Conservation (phyloP, 2,113 vertebrate genomes). For the Hydropotes inermis region DNA sequence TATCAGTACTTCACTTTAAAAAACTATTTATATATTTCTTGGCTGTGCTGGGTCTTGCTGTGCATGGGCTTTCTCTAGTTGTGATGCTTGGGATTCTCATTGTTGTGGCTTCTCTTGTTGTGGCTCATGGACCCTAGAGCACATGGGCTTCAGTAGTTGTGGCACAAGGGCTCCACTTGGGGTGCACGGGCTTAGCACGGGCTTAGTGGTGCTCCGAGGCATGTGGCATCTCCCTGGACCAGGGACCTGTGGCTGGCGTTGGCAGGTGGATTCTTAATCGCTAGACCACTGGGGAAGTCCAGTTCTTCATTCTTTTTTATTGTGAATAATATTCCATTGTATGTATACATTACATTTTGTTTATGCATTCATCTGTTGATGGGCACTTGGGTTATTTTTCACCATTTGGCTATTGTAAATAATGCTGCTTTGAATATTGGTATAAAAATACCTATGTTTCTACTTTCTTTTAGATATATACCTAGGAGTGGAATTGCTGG, state of each 20-base stretch:
- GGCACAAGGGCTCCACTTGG: not conserved
- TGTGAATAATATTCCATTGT: not conserved
- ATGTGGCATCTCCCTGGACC: not conserved
- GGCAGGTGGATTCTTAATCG: not conserved
- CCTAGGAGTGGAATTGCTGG: constrained; percentile 3
- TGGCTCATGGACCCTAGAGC: not conserved
- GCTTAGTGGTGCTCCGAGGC: not conserved
- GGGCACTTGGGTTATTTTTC: not conserved
- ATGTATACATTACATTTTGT: not conserved
- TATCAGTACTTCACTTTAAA: not conserved
- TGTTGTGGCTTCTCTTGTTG: not conserved
- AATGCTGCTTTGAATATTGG: not conserved
- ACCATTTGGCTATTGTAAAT: not conserved
- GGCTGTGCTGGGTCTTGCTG: not conserved
- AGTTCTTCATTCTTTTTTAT: not conserved
- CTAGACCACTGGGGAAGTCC: not conserved
- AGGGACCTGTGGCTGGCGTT: not conserved
- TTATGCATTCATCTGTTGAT: not conserved
- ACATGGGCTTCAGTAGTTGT: fast-evolving
- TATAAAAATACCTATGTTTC: not conserved
- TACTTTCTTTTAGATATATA: not conserved
- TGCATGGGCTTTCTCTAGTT: not conserved
- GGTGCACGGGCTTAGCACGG: not conserved
- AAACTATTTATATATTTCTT: not conserved
- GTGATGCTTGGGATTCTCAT: not conserved